A percentile compares a stretch with the other conserved stretches of the same genome.
phyloP scores from a whole-genome alignment of 2,113 vertebrate genomes.

The Agapornis roseicollis region DNA sequence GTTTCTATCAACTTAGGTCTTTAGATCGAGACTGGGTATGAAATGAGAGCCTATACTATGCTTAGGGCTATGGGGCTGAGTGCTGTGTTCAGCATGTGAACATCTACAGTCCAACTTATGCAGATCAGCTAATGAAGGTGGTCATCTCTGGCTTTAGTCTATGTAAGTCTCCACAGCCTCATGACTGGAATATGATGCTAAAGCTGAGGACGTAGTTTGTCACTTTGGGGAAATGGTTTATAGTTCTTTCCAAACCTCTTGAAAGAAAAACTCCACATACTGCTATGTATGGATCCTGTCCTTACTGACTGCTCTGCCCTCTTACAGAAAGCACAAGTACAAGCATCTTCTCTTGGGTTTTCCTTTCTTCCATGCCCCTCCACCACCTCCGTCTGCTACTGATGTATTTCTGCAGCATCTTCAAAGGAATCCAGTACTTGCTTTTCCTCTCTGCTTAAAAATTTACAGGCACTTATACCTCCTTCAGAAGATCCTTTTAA shows the following conservation, averaged over 20 bases:
- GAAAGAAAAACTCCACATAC: background rate
- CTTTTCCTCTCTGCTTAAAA: conserved; percentile 17
- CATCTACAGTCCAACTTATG: background rate
- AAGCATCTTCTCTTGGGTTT: conserved; percentile 12
- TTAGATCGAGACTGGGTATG: background rate
- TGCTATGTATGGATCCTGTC: background rate
- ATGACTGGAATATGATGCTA: fast-evolving
- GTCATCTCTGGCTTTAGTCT: background rate
- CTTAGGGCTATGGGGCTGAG: background rate
- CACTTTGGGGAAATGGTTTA: background rate
- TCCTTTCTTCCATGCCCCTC: background rate
- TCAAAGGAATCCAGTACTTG: conserved; percentile 8
- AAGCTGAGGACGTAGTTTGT: background rate
- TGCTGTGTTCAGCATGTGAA: fast-evolving
- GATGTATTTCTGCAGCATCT: background rate
- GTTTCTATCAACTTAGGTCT: background rate
- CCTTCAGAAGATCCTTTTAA: conserved; percentile 26
- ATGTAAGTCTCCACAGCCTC: background rate
- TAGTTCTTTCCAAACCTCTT: background rate
- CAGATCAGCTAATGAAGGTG: background rate
- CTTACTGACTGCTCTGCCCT: background rate
- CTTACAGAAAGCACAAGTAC: background rate
- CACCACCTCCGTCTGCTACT: background rate
- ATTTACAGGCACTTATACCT: conserved; percentile 30
- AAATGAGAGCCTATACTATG: background rate